phyloP scores from a whole-genome alignment of 2,888 invertebrate genomes.

The Neria commutata region DNA sequence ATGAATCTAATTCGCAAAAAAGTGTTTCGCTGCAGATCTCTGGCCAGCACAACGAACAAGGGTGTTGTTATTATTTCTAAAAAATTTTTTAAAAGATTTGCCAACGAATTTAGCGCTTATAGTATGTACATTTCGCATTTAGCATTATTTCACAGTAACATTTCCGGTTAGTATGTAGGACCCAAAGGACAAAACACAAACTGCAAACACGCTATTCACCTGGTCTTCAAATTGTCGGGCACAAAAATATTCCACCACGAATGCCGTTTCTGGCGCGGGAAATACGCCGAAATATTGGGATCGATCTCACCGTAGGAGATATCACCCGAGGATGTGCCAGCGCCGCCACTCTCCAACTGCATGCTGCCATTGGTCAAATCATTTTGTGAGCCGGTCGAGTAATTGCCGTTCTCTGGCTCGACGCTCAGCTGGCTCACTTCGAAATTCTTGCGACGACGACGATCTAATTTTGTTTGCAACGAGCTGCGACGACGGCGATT shows the following conservation, averaged over 20 bases:
- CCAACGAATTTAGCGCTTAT: too few relatives aligned
- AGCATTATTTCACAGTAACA: constrained; percentile 8
- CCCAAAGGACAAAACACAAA: constrained; percentile 31
- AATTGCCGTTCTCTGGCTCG: constrained; percentile 41
- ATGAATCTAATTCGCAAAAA: too few relatives aligned
- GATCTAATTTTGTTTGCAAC: constrained; percentile 60
- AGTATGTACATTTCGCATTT: constrained; percentile 15
- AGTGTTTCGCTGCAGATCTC: too few relatives aligned
- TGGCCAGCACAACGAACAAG: not conserved
- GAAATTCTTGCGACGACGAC: constrained; percentile 59
- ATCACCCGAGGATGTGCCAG: constrained; percentile 41
- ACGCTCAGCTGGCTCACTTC: constrained; percentile 50
- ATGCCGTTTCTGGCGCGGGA: constrained; percentile 71
- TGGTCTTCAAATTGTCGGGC: constrained; percentile 74
- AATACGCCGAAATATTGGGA: constrained; percentile 48
- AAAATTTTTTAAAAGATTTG: not conserved
- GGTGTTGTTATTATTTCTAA: constrained; percentile 7
- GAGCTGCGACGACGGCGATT: constrained; percentile 60
- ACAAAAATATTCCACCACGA: constrained; percentile 92
- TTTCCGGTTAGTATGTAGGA: constrained; percentile 38
- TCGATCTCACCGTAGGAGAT: constrained; percentile 40
- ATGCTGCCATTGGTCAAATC: constrained; percentile 45
- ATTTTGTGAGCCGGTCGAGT: constrained; percentile 41
- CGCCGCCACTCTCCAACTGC: constrained; percentile 36
- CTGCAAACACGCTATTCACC: constrained; percentile 61